phyloP scores from a whole-genome alignment of 1,140 invertebrate species.

The Lepidurus apus region DNA sequence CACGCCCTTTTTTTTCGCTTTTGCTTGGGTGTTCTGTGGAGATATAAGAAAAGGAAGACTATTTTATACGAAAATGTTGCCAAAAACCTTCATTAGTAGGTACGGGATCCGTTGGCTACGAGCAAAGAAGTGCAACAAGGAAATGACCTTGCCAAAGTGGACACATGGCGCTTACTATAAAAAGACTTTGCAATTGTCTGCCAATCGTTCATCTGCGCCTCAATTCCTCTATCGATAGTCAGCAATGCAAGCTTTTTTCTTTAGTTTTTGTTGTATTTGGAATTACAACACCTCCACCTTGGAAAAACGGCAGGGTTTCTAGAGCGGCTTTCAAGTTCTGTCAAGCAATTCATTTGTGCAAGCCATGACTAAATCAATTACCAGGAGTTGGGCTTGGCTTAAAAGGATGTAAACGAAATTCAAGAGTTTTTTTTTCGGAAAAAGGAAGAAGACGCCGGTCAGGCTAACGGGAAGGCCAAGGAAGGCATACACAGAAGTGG shows the following conservation, averaged over 20 bases:
- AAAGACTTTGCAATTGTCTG: neutral
- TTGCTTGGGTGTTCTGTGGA: neutral
- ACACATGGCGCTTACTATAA: neutral
- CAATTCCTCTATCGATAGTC: neutral
- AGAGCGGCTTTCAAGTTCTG: neutral
- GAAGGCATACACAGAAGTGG: neutral
- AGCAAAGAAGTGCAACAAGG: neutral
- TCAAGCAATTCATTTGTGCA: neutral
- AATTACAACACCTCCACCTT: neutral
- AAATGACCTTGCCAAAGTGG: neutral
- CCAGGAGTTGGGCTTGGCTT: no score
- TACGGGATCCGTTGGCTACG: neutral
- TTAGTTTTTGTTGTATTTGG: no score
- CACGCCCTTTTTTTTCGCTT: neutral
- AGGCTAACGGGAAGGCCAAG: neutral
- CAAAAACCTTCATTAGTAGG: slow-evolving; percentile 2
- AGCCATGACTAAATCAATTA: neutral
- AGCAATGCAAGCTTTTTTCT: neutral
- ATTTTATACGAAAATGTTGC: neutral
- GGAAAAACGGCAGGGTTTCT: neutral
- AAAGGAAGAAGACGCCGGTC: neutral
- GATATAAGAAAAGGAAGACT: neutral
- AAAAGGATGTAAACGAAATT: no score
- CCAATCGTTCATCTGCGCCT: neutral
- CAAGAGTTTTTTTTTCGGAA: neutral